Base-by-base conservation (phyloP, 2,797 vertebrate species). In the Brachyalestes nurse region DNA sequence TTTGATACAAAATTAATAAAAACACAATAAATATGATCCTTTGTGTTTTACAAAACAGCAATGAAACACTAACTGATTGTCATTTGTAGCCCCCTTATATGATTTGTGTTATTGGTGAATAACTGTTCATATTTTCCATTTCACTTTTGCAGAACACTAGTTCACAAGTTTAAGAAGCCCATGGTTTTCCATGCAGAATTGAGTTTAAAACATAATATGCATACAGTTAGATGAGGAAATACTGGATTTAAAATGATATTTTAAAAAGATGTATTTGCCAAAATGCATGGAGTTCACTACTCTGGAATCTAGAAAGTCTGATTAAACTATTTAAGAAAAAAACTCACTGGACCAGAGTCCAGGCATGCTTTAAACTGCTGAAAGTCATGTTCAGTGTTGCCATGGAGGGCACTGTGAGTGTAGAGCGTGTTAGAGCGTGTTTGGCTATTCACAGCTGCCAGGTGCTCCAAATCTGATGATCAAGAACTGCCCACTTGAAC, bases 391-490 rank as follows among this genome's bases (percentile, higher is more conserved):
- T 72, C 19, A 75, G n/a, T 55, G 34, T 4, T 10, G 1, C 17
- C 42, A 40, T 81, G 19, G 21, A 61, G 65, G 64, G 49, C 66
- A 57, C 10, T 66, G 1, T 17, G 19, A 23, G 45, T 38, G 5
- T 14, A 28, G 9, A 60, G 79, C 86, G 80, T 38, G 86, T 82
- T 75, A 66, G 42, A 64, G 79, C 84, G 78, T 75, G 84, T 83
- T 83, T 23, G 65, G 38, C 13, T 71, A 61, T 82, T 74, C 38
- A 34, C 10, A 49, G 4, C 57, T 70, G 5, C 38, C 66, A 71
- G 42, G 74, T 69, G n/a, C 77, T 75, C 17, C 28, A 66, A 62
- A 72, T 64, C 55, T 69, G 12, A 66, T 45, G n/a, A 70, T 21
- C 17, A 62, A 71, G 38, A 40, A 57, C 8, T 65, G 19, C 9